A percentile compares a stretch with the other conserved stretches of the same genome.
These are phyloP conservation scores for Pangasianodon gigas DNA, from an alignment of 2,113 vertebrate species.

Conservation along the genomic window DNA sequence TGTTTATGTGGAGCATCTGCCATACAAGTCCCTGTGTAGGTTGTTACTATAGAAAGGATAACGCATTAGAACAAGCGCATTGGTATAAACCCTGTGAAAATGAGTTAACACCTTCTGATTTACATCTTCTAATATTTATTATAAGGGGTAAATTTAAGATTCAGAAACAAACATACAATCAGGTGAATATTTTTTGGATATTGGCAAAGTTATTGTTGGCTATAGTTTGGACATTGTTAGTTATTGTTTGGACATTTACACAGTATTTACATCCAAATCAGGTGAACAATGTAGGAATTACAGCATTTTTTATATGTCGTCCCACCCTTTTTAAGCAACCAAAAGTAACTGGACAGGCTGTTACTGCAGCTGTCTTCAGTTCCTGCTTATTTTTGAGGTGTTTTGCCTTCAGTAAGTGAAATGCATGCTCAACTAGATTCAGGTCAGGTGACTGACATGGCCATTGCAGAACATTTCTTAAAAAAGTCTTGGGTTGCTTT, in stretches of 20 bases:
- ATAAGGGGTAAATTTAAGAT: too few relatives aligned
- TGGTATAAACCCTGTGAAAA: not conserved
- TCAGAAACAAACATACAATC: too few relatives aligned
- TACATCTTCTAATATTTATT: too few relatives aligned
- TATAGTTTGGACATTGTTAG: too few relatives aligned
- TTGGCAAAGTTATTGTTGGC: too few relatives aligned
- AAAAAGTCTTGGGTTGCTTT: not conserved
- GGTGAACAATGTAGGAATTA: not conserved
- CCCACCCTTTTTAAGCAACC: too few relatives aligned
- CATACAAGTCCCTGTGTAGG: not conserved
- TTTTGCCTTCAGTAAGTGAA: not conserved
- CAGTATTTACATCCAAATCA: not conserved
- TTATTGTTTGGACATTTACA: too few relatives aligned
- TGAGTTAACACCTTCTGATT: too few relatives aligned
- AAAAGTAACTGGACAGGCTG: too few relatives aligned
- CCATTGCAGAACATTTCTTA: not conserved
- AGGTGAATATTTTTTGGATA: too few relatives aligned
- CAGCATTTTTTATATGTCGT: too few relatives aligned
- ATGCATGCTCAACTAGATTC: not conserved
- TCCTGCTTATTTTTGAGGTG: not conserved
- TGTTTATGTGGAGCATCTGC: not conserved
- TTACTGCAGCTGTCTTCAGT: not conserved
- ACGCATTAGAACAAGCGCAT: not conserved
- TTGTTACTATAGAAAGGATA: not conserved
- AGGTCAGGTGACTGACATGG: not conserved